Evolutionary conservation across 2,888 invertebrate genomes (phyloP), one percentile per base, ranked within the genome.

Genomic region (Mechanitis messenoides): DNA sequence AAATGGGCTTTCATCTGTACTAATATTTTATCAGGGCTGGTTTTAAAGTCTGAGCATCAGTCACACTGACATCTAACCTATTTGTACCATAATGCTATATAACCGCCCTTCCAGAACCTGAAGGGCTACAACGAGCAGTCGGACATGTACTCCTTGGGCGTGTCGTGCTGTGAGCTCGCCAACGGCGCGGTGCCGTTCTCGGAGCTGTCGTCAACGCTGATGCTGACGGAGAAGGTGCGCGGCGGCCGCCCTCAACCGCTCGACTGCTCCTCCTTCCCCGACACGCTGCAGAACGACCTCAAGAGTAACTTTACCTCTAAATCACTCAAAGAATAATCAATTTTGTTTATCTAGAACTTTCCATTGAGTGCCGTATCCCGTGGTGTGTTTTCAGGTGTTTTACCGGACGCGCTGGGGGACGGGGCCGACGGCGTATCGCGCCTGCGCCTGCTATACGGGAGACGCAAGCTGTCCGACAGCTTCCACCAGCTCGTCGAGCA

Each of bases 111-210:
- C 0, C 81, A 94, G 93, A 96, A 96, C 83, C 85, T 97, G 46
- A 91, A 92, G 74, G 98, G 98, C 3, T 98, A 97, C 80, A 95
- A 95, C 75, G 94, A 94, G 76, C 95, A 95, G 71, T 96, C 97
- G 0, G 98, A 98, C 83, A 93, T 97, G 12, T 98, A 98, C 80
- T 97, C 97, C 64, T 76, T 97, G 53, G 98, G 98, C 33, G 95
- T 98, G 67, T 92, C 96, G 3, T 92, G 94, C 55, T 97, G 97
- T 80, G 97, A 97, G 84, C 84, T 97, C 63, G 96, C 95, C 53
- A 98, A 98, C 84, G 97, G 98, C 0, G 92, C 94, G 45, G 95
- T 96, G 68, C 97, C 97, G 0, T 98, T 96, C 84, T 92, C 93
- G 0, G 96, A 95, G 71, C 94, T 96, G 75, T 92, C 95, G 5